Evolutionary conservation across 2,797 vertebrate species (phyloP), one percentile per base, ranked within the genome.

Genomic region (Oophaga sylvatica): DNA sequence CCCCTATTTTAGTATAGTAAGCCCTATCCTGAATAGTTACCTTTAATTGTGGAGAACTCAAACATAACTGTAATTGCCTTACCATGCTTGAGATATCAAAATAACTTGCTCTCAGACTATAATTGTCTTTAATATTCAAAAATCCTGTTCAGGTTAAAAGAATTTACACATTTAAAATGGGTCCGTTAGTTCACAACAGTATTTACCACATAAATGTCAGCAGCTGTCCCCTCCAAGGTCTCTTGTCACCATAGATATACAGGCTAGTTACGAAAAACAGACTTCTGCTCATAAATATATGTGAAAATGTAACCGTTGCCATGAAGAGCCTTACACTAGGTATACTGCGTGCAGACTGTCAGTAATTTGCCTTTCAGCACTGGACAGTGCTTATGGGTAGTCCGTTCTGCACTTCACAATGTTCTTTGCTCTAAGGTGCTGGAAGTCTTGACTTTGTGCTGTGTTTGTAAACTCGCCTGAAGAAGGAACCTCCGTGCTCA

Each of bases 311-410:
- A 35, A 41, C 6, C 31, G 6, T 19, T 71, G 68, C 68, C 31
- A 65, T 67, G 29, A 29, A 67, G 8, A 67, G 11, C 11, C 9
- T 35, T 73, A 11, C 19, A 41, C 9, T 45, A 73, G 0, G 19
- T 20, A 9, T 45, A 22, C 53, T 59, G 53, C 1, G 7, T 22
- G 26, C 7, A 17, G 29, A 63, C 13, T 35, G 13, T 12, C 59
- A 62, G 22, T 41, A 62, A 80, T 41, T 16, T 59, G n/a, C 26
- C 77, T 78, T 78, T 78, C 76, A 78, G 78, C 29, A 62, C 78
- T 81, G 59, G 79, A 81, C 79, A 81, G 79, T 45, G 31, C 78
- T 20, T 78, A 2, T 35, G 45, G 45, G 6, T 11, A 53, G 22
- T 67, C 11, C 26, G n/a, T 41, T 19, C 29, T 45, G 70, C 45